phyloP scores from a whole-genome alignment of 2,113 vertebrate genomes.

The Hippoglossus stenolepis region DNA sequence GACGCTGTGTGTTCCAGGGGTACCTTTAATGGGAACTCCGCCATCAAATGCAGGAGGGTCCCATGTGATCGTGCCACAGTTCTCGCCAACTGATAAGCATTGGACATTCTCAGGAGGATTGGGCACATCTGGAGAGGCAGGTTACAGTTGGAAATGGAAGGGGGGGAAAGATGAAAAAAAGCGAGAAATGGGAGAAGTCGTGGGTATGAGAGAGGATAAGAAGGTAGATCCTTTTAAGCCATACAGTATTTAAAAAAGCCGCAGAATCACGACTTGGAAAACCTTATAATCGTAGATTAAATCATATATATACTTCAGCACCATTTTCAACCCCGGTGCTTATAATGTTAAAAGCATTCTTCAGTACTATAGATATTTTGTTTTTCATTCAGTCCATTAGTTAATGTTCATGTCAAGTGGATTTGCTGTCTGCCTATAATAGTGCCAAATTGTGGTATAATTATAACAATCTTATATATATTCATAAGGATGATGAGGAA shows the following conservation, averaged over 20 bases:
- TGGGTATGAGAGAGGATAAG: neutral
- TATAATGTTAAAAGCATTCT: no score
- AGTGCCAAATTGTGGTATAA: neutral
- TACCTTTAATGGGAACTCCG: slow-evolving; percentile 88
- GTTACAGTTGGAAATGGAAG: slow-evolving; percentile 34
- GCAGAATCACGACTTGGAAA: neutral
- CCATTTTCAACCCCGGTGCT: no score
- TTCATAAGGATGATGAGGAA: neutral
- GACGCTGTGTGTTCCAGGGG: slow-evolving; percentile 13
- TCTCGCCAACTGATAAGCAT: slow-evolving; percentile 88
- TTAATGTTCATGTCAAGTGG: neutral
- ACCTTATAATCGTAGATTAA: neutral
- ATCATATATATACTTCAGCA: no score
- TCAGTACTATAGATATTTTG: neutral
- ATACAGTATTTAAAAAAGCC: neutral
- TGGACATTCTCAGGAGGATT: slow-evolving; percentile 87
- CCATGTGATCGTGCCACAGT: slow-evolving; percentile 86
- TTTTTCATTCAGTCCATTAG: neutral
- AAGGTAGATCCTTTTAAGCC: neutral
- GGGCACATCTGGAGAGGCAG: slow-evolving; percentile 86
- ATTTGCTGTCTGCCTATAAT: neutral
- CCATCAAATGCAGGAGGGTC: slow-evolving; percentile 88
- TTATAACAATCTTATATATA: neutral
- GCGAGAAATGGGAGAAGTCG: neutral
- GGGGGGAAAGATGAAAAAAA: slow-evolving; percentile 21